A percentile compares a stretch with the other conserved stretches of the same genome.
Evolutionary conservation across 2,888 invertebrate species (phyloP).

Genomic region (Tenthredo amoena): DNA sequence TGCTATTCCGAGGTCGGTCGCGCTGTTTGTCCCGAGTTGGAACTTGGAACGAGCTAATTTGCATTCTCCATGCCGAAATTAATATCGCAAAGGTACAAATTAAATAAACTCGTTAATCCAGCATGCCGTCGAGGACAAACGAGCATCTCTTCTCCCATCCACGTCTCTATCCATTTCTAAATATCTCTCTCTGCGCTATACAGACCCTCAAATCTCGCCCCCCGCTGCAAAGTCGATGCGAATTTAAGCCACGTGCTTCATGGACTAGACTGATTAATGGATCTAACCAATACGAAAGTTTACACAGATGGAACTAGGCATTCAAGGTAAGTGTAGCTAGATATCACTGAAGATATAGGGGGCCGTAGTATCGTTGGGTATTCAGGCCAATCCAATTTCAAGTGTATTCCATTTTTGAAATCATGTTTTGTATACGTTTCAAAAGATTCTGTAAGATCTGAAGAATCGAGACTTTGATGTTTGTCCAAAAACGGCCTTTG

Average conservation of each 20-base stretch:
- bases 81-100: conserved; percentile 61
- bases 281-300: neutral
- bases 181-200: neutral
- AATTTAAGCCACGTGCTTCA: conserved; percentile 47
- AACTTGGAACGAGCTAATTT: conserved; percentile 61
- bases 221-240: neutral
- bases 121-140: conserved; percentile 55
- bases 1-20: conserved; percentile 27
- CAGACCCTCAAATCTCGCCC: neutral
- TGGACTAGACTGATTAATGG: conserved; percentile 49
- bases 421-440: neutral
- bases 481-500: neutral
- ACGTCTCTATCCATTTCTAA: neutral
- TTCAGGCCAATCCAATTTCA: neutral
- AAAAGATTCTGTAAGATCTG: neutral
- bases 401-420: neutral
- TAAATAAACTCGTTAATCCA: conserved; percentile 63
- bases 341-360: neutral
- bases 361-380: neutral
- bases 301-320: conserved; percentile 13
- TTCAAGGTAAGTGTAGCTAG: neutral
- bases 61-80: conserved; percentile 62
- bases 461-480: neutral
- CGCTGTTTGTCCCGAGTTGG: conserved; percentile 42
- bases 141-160: conserved; percentile 39